phyloP scores from a whole-genome alignment of 1,140 invertebrate genomes.

The Caenorhabditis remanei region DNA sequence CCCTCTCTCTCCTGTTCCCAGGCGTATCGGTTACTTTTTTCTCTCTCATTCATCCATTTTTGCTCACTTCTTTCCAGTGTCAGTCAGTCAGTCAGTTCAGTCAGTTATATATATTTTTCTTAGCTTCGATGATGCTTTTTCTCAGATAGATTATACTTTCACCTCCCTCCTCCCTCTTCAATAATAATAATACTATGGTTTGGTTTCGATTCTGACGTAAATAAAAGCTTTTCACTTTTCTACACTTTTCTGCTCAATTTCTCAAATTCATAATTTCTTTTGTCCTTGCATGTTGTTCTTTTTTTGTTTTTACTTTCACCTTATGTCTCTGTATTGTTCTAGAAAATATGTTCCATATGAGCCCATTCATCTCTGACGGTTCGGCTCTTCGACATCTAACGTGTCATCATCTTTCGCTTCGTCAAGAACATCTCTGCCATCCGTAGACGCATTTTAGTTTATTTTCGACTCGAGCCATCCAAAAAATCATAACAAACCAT shows the following conservation, averaged over 20 bases:
- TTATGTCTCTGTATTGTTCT: background rate
- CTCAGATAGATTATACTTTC: constrained; percentile 54
- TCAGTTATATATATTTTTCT: constrained; percentile 31
- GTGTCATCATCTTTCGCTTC: constrained; percentile 35
- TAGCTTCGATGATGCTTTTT: background rate
- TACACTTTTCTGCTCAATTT: constrained; percentile 40
- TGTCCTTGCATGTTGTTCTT: background rate
- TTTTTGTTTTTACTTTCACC: background rate
- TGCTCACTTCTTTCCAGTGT: constrained; percentile 37
- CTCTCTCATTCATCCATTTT: constrained; percentile 53
- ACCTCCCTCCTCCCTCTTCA: constrained; percentile 5
- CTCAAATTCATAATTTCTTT: background rate
- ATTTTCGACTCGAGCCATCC: background rate
- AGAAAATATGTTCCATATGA: constrained; percentile 34
- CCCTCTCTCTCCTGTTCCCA: constrained; percentile 27
- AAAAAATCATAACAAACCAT: background rate
- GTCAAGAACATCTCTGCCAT: background rate
- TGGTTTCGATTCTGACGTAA: constrained; percentile 37
- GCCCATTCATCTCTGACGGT: constrained; percentile 22
- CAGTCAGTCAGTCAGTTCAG: constrained; percentile 49
- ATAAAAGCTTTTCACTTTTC: constrained; percentile 54
- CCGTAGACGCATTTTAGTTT: background rate
- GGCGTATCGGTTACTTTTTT: constrained; percentile 26
- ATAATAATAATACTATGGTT: constrained; percentile 38
- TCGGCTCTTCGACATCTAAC: background rate